A percentile compares a stretch with the other conserved stretches of the same genome.
Conservation (phyloP, 2,888 invertebrate genomes). For the Sphecodes monilicornis region DNA sequence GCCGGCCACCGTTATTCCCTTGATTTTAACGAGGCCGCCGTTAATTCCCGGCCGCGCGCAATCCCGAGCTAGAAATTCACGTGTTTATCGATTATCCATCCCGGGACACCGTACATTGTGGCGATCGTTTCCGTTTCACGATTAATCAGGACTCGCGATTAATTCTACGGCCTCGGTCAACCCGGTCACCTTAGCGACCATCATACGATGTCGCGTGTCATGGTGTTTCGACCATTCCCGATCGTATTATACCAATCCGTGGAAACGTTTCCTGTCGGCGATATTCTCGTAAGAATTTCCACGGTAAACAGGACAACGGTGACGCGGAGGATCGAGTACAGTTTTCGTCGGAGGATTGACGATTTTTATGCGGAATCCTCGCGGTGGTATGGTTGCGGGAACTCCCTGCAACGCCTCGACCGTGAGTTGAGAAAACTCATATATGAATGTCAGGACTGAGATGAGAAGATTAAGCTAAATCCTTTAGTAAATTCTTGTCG, state of each 20-base stretch:
- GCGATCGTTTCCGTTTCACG: conserved; percentile 54
- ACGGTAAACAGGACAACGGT: background rate
- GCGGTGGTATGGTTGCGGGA: too few relatives aligned
- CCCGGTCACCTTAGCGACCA: conserved; percentile 34
- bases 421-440: too few relatives aligned
- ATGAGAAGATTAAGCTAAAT: too few relatives aligned
- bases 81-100: conserved; percentile 59
- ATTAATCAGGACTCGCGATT: conserved; percentile 53
- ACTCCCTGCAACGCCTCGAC: too few relatives aligned
- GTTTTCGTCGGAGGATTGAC: background rate
- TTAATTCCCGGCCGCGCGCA: conserved; percentile 40
- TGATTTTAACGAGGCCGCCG: conserved; percentile 35
- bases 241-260: background rate
- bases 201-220: background rate
- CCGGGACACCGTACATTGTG: conserved; percentile 32
- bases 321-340: background rate
- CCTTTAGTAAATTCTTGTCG: too few relatives aligned
- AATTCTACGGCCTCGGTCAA: conserved; percentile 37
- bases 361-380: conserved; percentile 1
- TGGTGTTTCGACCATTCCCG: background rate
- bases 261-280: background rate
- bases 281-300: background rate
- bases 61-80: conserved; percentile 50
- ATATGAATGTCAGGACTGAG: too few relatives aligned
- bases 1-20: conserved; percentile 25